Conservation (phyloP, 2,113 vertebrate genomes). For the Laterallus jamaicensis region DNA sequence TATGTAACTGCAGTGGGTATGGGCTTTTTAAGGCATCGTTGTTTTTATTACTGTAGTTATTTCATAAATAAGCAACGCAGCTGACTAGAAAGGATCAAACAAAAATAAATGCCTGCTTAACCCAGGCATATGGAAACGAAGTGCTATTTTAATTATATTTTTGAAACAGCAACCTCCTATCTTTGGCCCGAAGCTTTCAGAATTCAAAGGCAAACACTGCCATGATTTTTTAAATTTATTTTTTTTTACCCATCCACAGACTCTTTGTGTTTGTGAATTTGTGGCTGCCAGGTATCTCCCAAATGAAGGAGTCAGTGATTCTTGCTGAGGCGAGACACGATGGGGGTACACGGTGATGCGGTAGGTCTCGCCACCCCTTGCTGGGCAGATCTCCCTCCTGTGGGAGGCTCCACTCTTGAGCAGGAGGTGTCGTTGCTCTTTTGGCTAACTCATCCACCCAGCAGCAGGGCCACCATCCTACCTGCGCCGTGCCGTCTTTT, state of each 20-base stretch:
- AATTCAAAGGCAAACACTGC: not conserved
- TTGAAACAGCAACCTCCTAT: constrained; percentile 5
- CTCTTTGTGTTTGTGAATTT: not conserved
- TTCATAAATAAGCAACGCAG: constrained; percentile 23
- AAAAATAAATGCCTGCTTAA: constrained; percentile 45
- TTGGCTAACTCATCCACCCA: not conserved
- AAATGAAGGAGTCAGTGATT: not conserved
- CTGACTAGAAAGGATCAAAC: constrained; percentile 10
- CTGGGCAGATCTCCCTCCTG: not conserved
- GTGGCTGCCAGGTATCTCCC: not conserved
- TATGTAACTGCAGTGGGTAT: not conserved
- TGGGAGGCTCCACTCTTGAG: not conserved
- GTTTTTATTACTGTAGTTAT: constrained; percentile 22
- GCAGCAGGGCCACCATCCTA: accelerated
- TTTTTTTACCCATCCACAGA: not conserved
- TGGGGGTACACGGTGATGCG: accelerated
- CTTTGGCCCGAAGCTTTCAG: not conserved
- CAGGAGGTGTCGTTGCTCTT: not conserved
- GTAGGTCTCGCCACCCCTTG: accelerated
- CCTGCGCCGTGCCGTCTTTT: not conserved
- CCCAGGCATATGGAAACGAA: not conserved
- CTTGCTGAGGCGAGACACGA: not conserved
- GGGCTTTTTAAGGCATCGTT: not conserved
- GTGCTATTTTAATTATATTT: constrained; percentile 8
- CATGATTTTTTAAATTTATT: not conserved